phyloP scores from a whole-genome alignment of 2,113 vertebrate species.

The Pelobates fuscus region DNA sequence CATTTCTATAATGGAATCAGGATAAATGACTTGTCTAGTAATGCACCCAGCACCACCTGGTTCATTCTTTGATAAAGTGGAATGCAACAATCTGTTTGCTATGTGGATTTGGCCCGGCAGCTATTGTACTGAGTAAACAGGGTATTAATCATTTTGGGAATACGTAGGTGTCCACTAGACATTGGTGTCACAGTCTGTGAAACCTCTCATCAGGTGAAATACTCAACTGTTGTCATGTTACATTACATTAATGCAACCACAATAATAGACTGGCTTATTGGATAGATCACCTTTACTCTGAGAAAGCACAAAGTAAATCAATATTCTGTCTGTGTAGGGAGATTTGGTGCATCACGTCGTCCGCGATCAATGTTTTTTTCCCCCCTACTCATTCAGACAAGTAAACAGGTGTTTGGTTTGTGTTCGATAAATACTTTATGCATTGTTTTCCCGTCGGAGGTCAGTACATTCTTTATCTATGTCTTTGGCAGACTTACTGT shows the following conservation, averaged over 20 bases:
- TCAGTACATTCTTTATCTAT: background rate
- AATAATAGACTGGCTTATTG: conserved; percentile 42
- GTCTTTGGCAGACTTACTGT: background rate
- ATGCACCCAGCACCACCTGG: conserved; percentile 51
- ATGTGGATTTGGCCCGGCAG: conserved; percentile 27
- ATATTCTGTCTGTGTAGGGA: conserved; percentile 35
- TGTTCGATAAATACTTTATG: background rate
- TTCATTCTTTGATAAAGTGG: conserved; percentile 38
- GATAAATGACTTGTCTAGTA: conserved; percentile 51
- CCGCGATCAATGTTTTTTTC: conserved; percentile 5
- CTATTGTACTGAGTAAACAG: conserved; percentile 48
- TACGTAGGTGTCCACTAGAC: conserved; percentile 43
- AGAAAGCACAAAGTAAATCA: conserved; percentile 47
- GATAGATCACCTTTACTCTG: conserved; percentile 45
- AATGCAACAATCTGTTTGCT: conserved; percentile 31
- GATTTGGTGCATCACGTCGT: conserved; percentile 20
- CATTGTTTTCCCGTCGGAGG: background rate
- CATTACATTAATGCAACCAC: conserved; percentile 49
- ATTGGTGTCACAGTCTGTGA: conserved; percentile 41
- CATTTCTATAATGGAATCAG: conserved; percentile 40
- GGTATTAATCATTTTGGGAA: conserved; percentile 49
- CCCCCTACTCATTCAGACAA: background rate
- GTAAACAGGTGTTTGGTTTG: conserved; percentile 12
- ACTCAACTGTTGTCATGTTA: conserved; percentile 45
- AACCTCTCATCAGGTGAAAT: conserved; percentile 43